These are phyloP conservation scores for Tenebrio molitor DNA, from an alignment of 1,140 invertebrate species.

Conservation along the genomic window DNA sequence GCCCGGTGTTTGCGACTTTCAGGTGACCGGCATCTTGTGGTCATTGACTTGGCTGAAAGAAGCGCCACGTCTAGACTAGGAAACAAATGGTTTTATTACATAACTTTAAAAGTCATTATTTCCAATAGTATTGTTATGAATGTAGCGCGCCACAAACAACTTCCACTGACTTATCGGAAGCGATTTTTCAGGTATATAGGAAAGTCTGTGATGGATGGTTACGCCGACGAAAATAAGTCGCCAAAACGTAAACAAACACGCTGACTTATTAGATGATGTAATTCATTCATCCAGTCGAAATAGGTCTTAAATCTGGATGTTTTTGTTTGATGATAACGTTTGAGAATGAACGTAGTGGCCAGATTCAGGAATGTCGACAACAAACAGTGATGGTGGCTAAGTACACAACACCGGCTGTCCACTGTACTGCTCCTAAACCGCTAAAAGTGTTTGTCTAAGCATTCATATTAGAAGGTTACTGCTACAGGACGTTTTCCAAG, in stretches of 20 bases:
- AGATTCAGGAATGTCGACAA: constrained; percentile 56
- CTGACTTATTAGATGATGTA: constrained; percentile 1
- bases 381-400: constrained; percentile 62
- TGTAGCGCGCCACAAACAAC: constrained; percentile 25
- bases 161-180: constrained; percentile 23
- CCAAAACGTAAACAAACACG: constrained; percentile 12
- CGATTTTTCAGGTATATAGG: constrained; percentile 28
- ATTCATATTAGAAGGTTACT: constrained; percentile 60
- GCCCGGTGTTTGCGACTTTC: constrained; percentile 53
- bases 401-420: constrained; percentile 58
- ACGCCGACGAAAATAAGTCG: constrained; percentile 33
- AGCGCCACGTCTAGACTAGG: constrained; percentile 47
- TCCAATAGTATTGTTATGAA: constrained; percentile 18
- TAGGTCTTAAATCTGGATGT: neutral
- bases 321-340: constrained; percentile 16
- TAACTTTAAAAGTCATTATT: constrained; percentile 40
- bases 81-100: constrained; percentile 47
- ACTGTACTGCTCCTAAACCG: constrained; percentile 56
- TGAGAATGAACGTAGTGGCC: constrained; percentile 26
- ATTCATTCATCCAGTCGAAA: constrained; percentile 26
- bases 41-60: constrained; percentile 51
- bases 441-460: constrained; percentile 64
- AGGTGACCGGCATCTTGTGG: constrained; percentile 53
- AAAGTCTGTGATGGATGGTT: constrained; percentile 26
- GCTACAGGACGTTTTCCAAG: constrained; percentile 56